These are phyloP conservation scores for Podabrus alpinus DNA, from an alignment of 2,888 invertebrate genomes.

Conservation along the genomic window DNA sequence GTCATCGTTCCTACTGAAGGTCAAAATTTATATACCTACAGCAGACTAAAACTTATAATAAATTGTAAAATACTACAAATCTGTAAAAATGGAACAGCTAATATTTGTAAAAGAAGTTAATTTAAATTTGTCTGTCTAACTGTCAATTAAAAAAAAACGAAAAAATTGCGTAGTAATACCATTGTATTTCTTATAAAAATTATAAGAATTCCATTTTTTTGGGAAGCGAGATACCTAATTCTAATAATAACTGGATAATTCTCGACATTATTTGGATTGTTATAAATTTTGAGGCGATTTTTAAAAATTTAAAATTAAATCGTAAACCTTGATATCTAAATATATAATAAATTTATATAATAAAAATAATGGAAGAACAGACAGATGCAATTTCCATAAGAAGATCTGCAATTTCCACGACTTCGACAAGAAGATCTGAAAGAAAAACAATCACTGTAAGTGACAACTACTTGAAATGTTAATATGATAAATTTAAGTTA, in stretches of 20 bases:
- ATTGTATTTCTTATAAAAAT: too few species aligned
- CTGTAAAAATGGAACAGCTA: neutral
- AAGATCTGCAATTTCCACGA: neutral
- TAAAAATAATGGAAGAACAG: neutral
- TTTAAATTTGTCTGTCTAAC: neutral
- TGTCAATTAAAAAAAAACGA: neutral
- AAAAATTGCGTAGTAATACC: too few species aligned
- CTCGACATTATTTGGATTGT: too few species aligned
- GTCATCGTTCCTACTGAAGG: neutral
- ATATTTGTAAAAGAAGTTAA: neutral
- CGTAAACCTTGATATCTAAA: too few species aligned
- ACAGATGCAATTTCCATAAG: neutral
- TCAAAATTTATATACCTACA: neutral
- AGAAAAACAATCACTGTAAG: neutral
- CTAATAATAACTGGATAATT: too few species aligned
- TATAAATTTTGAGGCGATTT: too few species aligned
- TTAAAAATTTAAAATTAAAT: neutral
- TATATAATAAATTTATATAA: too few species aligned
- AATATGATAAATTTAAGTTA: neutral
- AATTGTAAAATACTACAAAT: neutral
- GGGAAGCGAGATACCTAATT: too few species aligned
- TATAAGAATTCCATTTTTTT: too few species aligned
- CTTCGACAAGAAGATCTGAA: neutral
- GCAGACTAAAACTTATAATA: neutral
- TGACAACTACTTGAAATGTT: neutral